A percentile compares a stretch with the other conserved stretches of the same genome.
Conservation (phyloP, 2,888 invertebrate genomes). For the Caenorhabditis angaria region DNA sequence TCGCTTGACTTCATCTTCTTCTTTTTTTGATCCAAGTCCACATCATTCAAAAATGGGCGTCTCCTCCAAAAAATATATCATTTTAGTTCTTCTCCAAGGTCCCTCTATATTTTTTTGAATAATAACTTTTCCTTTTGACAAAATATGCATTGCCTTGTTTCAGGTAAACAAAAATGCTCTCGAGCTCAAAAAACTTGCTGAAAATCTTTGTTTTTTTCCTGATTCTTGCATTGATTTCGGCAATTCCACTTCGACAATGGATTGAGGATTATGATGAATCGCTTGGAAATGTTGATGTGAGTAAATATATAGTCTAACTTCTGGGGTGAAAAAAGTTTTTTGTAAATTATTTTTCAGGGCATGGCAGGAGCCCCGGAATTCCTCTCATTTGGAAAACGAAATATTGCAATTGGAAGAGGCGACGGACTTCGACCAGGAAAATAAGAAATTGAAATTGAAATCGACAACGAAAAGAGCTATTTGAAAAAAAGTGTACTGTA, state of each 20-base stretch:
- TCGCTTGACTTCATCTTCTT: too few species aligned
- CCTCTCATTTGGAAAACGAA: slow-evolving; percentile 53
- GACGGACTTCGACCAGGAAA: slow-evolving; percentile 67
- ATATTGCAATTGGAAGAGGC: slow-evolving; percentile 67
- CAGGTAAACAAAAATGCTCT: not conserved
- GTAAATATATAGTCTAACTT: not conserved
- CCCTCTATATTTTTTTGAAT: too few species aligned
- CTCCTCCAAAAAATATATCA: not conserved
- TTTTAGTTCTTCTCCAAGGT: not conserved
- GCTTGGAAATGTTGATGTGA: not conserved
- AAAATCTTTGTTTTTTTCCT: not conserved
- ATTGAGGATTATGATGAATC: not conserved
- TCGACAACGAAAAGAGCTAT: too few species aligned
- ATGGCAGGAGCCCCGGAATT: slow-evolving; percentile 22
- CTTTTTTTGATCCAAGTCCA: not conserved
- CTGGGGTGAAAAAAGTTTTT: too few species aligned
- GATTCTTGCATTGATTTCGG: not conserved
- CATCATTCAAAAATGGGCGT: too few species aligned
- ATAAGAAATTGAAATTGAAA: too few species aligned
- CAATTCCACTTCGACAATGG: not conserved
- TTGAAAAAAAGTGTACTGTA: not conserved
- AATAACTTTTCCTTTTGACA: too few species aligned
- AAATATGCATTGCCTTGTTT: too few species aligned
- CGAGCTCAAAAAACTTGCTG: not conserved
- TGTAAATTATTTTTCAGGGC: slow-evolving; percentile 33